Base-by-base conservation (phyloP, 2,888 invertebrate genomes). In the Mongoloraphidia duomilia region DNA sequence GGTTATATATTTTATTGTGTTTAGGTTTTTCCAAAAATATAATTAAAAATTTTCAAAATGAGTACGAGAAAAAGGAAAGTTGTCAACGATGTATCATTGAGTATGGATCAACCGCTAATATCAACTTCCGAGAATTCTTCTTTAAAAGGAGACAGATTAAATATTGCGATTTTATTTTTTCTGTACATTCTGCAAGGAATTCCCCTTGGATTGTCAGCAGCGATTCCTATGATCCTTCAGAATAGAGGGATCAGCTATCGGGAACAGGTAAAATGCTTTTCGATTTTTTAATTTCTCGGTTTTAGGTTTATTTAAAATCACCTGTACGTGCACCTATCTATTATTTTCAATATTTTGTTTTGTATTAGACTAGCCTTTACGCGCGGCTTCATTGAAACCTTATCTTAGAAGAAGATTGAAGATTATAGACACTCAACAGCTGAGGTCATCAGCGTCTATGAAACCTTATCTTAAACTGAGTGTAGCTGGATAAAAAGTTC, bases 141-240 rank as follows among this genome's bases (percentile, higher is more conserved):
- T 57, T 70, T 82, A 52, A 76, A 76, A 59, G 88, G 88, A 11
- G 90, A 91, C 67, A 76, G 79, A 59, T 65, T 75, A 46, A 95
- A 90, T 63, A 89, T 96, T 56, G 78, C 83, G 11, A 76, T 97
- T 51, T 73, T 98, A 44, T 76, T 95, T 55, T 91, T 96, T 65
- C 73, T 98, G 5, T 98, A 98, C 64, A 77, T 97, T 40, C 73
- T 97, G 17, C 92, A 94, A 76, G 97, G 97, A 8, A 87, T 91
- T 64, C 98, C 98, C 0, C 70, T 99, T 3, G 98, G 98, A 1
- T 70, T 98, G 34, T 90, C 90, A 40, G 85, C 89, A 14, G 92
- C 95, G 34, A 84, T 98, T 57, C 97, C 98, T 0, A 91, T 97
- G 86, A 76, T 98, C 47, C 72, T 98, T 49, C 92, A 93, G 64